Evolutionary conservation across 2,888 invertebrate species (phyloP), one percentile per base, ranked within the genome.

Genomic region (Tuberolachnus salignus): DNA sequence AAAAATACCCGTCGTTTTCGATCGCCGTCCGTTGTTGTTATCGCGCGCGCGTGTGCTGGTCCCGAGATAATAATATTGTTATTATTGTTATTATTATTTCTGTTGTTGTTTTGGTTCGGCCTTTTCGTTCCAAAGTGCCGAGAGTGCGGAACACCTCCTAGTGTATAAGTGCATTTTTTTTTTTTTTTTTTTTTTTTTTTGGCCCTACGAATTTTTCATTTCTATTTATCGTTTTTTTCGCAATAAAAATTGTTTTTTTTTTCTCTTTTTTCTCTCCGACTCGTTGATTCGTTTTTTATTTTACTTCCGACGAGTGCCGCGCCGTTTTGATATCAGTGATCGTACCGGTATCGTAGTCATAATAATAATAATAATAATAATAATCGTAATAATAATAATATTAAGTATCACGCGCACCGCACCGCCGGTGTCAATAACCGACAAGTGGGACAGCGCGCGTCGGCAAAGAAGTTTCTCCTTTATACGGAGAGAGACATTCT

Each of bases 381-480:
- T 6, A 69, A 69, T 0, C 34, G 2, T 49, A 64, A 53, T 63
- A 23, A n/a, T 64, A 44, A 21, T 63, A 51, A 64, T 53, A 66
- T 64, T 46, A 78, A 78, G 78, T 78, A 78, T 78, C 78, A 78
- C 78, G 78, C 78, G 69, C 57, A 51, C 69, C 59, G 69, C 78
- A 44, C 55, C 61, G 23, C 13, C 59, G 78, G 78, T 78, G 78
- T 78, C 78, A 78, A 78, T 78, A 78, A 78, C 78, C 78, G 78
- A 69, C 78, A 78, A 78, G 78, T 78, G 78, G 78, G 78, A 78
- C 78, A 78, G 57, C 78, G 78, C 67, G 69, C 78, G 78, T 23
- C 78, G 67, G 66, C 78, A 49, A 59, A 69, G 78, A 78, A 51
- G 78, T 78, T 78, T 78, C 78, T 78, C 78, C 78, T 69, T 69